phyloP scores from a whole-genome alignment of 2,113 vertebrate species.

The Callopanchax toddi region DNA sequence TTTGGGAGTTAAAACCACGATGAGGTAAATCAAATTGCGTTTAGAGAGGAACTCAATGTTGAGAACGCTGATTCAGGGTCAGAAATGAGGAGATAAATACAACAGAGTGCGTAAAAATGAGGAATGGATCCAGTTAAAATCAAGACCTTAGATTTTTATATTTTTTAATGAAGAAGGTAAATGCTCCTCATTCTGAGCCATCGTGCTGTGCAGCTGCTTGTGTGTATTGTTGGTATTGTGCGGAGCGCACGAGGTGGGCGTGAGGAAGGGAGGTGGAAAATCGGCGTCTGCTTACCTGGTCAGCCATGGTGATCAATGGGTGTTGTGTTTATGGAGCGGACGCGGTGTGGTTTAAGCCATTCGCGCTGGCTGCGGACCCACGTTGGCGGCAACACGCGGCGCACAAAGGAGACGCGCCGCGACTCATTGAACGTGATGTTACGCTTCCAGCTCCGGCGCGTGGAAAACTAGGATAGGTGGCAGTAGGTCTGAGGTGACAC shows the following conservation, averaged over 20 bases:
- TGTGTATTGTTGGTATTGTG: slow-evolving; percentile 14
- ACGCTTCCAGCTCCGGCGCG: slow-evolving; percentile 31
- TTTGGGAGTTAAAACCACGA: background rate
- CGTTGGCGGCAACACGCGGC: slow-evolving; percentile 29
- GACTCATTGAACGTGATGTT: slow-evolving; percentile 27
- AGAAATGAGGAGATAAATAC: too few relatives aligned
- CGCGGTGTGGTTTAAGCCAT: slow-evolving; percentile 64
- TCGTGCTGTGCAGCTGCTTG: background rate
- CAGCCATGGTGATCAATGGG: slow-evolving; percentile 73
- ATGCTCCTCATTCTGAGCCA: background rate
- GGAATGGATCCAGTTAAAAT: too few relatives aligned
- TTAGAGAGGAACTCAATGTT: background rate
- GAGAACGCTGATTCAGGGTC: background rate
- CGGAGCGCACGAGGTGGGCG: slow-evolving; percentile 18
- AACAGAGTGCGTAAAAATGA: too few relatives aligned
- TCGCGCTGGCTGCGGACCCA: slow-evolving; percentile 43
- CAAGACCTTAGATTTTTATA: too few relatives aligned
- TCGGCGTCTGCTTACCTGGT: slow-evolving; percentile 74
- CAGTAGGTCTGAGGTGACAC: slow-evolving; percentile 31
- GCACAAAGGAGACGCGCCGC: slow-evolving; percentile 51
- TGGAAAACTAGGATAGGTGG: slow-evolving; percentile 10
- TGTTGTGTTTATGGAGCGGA: slow-evolving; percentile 52
- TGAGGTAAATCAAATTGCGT: background rate
- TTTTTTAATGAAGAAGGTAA: background rate
- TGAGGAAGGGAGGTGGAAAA: background rate